Conservation (phyloP, 2,797 vertebrate species). For the Craterocephalus amniculus region DNA sequence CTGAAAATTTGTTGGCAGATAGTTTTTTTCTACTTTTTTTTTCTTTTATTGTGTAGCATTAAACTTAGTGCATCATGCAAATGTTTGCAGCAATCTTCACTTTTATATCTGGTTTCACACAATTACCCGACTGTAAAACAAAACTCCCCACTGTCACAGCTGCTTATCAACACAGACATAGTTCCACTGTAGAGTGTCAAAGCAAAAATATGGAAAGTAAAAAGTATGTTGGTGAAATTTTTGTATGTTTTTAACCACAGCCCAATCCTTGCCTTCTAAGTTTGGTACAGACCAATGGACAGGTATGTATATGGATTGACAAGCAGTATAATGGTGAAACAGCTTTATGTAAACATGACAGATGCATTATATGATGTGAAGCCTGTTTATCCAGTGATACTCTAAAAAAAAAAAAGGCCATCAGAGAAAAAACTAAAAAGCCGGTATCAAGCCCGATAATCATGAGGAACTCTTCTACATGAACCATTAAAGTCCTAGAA, state of each 20-base stretch:
- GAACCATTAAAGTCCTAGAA: constrained; percentile 31
- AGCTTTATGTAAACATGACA: background rate
- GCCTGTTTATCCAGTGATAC: background rate
- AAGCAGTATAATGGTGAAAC: background rate
- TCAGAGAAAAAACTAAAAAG: constrained; percentile 3
- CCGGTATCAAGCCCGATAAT: constrained; percentile 17
- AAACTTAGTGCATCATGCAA: background rate
- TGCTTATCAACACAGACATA: background rate
- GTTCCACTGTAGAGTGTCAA: background rate
- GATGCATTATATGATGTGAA: background rate
- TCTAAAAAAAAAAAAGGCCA: background rate
- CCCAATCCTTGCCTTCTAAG: background rate
- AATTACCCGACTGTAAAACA: too few relatives aligned
- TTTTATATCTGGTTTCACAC: constrained; percentile 7
- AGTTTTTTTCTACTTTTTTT: background rate
- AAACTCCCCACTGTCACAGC: too few relatives aligned
- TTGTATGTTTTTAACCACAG: too few relatives aligned
- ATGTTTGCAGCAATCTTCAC: background rate
- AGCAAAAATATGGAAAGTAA: background rate
- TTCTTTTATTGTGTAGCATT: constrained; percentile 5
- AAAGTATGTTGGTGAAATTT: background rate
- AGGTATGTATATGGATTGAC: background rate
- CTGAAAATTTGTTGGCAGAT: background rate
- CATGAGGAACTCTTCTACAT: constrained; percentile 15
- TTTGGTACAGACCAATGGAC: background rate